Percentiles rank a stretch among this genome's conserved stretches.
Conservation (phyloP, 2,113 vertebrate genomes). For the Grantiella picta region DNA sequence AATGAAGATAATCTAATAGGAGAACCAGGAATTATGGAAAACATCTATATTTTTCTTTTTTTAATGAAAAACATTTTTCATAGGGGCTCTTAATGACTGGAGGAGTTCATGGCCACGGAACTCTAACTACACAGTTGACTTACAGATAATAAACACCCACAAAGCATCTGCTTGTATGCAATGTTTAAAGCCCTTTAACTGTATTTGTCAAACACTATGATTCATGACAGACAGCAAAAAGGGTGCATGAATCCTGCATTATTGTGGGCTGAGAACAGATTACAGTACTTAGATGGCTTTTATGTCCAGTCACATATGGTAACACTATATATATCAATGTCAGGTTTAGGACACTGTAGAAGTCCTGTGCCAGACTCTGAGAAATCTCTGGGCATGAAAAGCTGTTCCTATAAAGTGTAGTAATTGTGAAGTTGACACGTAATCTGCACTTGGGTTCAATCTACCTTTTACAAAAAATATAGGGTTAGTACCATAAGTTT, state of each 20-base stretch:
- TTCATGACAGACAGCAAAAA: conserved; percentile 20
- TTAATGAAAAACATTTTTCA: background rate
- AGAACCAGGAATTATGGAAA: background rate
- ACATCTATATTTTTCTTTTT: background rate
- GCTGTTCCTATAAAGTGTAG: background rate
- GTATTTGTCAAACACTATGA: background rate
- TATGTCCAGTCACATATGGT: background rate
- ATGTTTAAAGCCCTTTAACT: background rate
- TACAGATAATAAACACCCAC: background rate
- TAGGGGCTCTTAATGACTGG: background rate
- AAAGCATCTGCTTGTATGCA: background rate
- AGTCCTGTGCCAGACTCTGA: background rate
- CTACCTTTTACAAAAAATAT: background rate
- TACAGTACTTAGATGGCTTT: conserved; percentile 44
- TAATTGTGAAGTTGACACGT: background rate
- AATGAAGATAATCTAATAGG: background rate
- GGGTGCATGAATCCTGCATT: background rate
- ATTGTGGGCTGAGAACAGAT: conserved; percentile 25
- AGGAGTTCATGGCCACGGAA: background rate
- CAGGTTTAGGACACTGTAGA: background rate
- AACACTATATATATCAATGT: background rate
- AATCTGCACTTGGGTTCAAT: background rate
- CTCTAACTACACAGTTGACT: background rate
- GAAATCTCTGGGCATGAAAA: background rate
- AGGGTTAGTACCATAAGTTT: background rate